Evolutionary conservation across 2,888 invertebrate genomes (phyloP).

Genomic region (Omphaloscelis lunosa): DNA sequence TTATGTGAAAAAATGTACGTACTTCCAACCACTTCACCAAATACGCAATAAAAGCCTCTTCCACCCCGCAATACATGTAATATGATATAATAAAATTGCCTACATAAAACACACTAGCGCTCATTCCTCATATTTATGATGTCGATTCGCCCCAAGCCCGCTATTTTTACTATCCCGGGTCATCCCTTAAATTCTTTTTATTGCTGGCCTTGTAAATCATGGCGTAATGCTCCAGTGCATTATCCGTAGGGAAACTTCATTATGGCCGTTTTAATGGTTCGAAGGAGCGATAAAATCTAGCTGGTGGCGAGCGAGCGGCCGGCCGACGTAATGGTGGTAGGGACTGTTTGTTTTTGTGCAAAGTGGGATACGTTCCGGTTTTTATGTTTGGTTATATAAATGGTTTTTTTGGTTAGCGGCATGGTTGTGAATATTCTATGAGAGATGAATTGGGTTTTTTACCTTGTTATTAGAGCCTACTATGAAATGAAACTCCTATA

Average conservation of each 20-base stretch:
- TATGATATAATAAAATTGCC: conserved; percentile 80
- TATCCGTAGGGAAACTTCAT: conserved; percentile 90
- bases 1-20: conserved; percentile 23
- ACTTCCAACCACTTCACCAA: conserved; percentile 35
- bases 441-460: no score
- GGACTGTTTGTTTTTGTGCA: conserved; percentile 64
- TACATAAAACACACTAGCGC: conserved; percentile 76
- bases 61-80: conserved; percentile 67
- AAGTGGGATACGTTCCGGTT: conserved; percentile 61
- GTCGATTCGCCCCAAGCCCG: conserved; percentile 74
- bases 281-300: conserved; percentile 90
- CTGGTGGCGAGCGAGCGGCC: conserved; percentile 79
- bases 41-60: conserved; percentile 67
- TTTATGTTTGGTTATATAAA: conserved; percentile 4
- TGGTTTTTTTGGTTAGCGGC: background rate
- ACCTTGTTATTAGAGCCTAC: no score
- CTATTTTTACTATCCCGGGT: conserved; percentile 86
- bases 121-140: conserved; percentile 89
- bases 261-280: conserved; percentile 90
- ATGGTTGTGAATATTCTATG: background rate
- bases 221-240: conserved; percentile 90
- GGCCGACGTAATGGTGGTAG: conserved; percentile 73
- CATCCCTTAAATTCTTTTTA: conserved; percentile 91
- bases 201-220: conserved; percentile 90
- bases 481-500: no score